A percentile compares a stretch with the other conserved stretches of the same genome.
Evolutionary conservation across 2,797 vertebrate species (phyloP).

Genomic region (Danio albolineatus): DNA sequence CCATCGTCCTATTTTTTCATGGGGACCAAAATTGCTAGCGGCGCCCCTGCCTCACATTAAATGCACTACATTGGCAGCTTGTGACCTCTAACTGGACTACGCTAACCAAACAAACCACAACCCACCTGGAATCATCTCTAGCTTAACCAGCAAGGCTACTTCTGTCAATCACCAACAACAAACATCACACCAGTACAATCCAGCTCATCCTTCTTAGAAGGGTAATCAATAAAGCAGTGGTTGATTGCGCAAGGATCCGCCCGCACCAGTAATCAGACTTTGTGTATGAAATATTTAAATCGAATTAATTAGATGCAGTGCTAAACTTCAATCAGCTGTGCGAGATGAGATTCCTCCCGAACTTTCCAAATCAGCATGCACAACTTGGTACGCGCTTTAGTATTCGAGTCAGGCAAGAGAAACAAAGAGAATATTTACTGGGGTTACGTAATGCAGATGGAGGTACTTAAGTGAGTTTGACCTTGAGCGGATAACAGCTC

Average conservation of each 20-base stretch:
- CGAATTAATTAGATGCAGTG: slow-evolving; percentile 35
- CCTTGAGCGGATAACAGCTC: slow-evolving; percentile 68
- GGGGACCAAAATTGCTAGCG: too few relatives aligned
- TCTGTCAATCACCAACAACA: background rate
- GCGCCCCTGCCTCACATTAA: too few relatives aligned
- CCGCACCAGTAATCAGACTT: slow-evolving; percentile 39
- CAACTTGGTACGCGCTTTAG: slow-evolving; percentile 62
- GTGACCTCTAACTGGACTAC: background rate
- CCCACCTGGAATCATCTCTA: background rate
- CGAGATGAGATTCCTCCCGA: slow-evolving; percentile 21
- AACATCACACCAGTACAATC: background rate
- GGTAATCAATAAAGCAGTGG: slow-evolving; percentile 31
- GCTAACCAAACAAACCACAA: background rate
- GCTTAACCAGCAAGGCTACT: background rate
- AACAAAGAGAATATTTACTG: slow-evolving; percentile 64
- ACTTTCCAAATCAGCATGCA: slow-evolving; percentile 21
- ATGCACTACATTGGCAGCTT: too few relatives aligned
- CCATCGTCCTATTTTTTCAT: too few relatives aligned
- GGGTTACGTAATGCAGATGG: slow-evolving; percentile 77
- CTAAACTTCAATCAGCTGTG: slow-evolving; percentile 48
- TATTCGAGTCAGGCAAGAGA: slow-evolving; percentile 74
- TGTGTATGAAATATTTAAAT: slow-evolving; percentile 45
- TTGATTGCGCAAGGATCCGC: slow-evolving; percentile 24
- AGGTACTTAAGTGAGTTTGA: slow-evolving; percentile 81
- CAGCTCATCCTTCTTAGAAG: background rate